Base-by-base conservation (phyloP, 1,140 invertebrate species). In the Brachionus koreanus region DNA sequence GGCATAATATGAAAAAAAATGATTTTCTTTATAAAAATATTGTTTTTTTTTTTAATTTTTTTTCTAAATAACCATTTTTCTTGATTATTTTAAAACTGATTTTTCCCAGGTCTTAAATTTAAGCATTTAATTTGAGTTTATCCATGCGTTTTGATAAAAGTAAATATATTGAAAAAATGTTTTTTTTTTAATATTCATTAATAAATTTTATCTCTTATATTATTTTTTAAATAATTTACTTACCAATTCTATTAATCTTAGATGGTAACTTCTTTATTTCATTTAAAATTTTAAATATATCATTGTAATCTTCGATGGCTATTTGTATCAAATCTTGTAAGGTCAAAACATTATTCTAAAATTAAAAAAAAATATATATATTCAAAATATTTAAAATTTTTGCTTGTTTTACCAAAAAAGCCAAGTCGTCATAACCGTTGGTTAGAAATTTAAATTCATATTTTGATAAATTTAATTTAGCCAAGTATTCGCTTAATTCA, bases 381-480 rank as follows among this genome's bases (percentile, higher is more conserved):
- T 29, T 23, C 4, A 2, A n/a, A 6, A 57, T n/a, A 6, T n/a
- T 57, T 57, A n/a, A n/a, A n/a, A n/a, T 16, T 16, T 25, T 25
- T n/a, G n/a, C n/a, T n/a, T n/a, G 2, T 9, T 25, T 61, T 61
- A 79, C 76, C 76, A 79, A 61, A 61, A 61, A 79, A n/a, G n/a
- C 39, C 33, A 65, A 25, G 25, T 79, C 76, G 13, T 79, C 76
- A 43, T 33, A 79, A 12, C 76, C 76, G 43, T 79, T 79, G 10
- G 76, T 79, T 25, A 79, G 39, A 57, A 79, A 79, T 57, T 79
- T 65, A 12, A 79, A 79, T 65, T 79, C 76, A 65, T 79, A 79
- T 25, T 79, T 42, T 61, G n/a, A 19, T 23, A 79, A 19, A 12
- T 79, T 65, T 0, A 79, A 2, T 43, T 61, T 61, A 2, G 25